phyloP scores from a whole-genome alignment of 1,140 invertebrate species.

The Dendrolimus punctatus region DNA sequence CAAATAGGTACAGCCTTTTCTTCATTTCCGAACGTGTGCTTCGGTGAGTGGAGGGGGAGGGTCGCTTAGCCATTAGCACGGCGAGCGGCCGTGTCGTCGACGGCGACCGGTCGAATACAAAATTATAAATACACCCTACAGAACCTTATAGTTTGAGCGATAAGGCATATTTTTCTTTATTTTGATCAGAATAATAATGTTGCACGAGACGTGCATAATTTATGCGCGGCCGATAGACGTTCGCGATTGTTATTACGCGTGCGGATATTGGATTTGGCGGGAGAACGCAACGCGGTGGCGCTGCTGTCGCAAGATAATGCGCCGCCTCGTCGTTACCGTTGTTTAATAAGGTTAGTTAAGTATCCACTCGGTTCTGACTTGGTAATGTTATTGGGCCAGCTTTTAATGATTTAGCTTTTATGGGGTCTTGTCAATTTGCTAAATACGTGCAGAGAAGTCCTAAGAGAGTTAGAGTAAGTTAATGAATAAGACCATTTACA shows the following conservation, averaged over 20 bases:
- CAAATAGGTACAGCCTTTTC: conserved; percentile 33
- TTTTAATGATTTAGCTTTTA: no score
- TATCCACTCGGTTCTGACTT: no score
- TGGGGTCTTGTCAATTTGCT: no score
- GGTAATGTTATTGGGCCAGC: no score
- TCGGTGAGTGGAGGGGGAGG: conserved; percentile 30
- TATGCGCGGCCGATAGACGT: conserved; percentile 63
- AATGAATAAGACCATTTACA: no score
- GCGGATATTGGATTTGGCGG: conserved; percentile 57
- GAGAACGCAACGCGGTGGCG: conserved; percentile 23
- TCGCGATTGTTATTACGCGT: conserved; percentile 62
- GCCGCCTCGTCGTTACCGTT: conserved; percentile 9
- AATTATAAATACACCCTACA: conserved; percentile 5
- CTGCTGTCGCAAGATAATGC: conserved; percentile 40
- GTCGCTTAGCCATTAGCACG: conserved; percentile 50
- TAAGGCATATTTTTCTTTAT: conserved; percentile 20
- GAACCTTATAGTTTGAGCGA: conserved; percentile 8
- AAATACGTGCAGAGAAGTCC: no score
- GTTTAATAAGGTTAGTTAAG: conserved; percentile 15
- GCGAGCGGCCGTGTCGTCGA: conserved; percentile 25
- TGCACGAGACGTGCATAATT: conserved; percentile 51
- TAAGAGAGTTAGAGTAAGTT: no score
- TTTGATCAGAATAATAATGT: conserved; percentile 9
- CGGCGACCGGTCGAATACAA: conserved; percentile 31
- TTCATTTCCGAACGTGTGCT: conserved; percentile 33